phyloP scores from a whole-genome alignment of 1,140 invertebrate species.

The Agrilus planipennis region DNA sequence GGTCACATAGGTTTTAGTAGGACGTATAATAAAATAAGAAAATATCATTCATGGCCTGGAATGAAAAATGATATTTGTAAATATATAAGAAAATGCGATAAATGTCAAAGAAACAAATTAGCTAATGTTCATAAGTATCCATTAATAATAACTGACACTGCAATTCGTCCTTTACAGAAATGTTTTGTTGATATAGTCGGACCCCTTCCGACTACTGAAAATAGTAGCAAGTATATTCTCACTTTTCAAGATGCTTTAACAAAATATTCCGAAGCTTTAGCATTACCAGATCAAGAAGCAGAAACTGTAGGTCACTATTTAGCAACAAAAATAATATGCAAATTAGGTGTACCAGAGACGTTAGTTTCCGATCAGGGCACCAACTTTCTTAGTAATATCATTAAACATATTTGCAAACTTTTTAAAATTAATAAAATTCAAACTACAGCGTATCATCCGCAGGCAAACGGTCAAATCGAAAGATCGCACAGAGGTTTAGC shows the following conservation, averaged over 20 bases:
- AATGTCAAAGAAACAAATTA: constrained; percentile 11
- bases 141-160: constrained; percentile 7
- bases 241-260: constrained; percentile 25
- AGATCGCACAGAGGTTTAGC: constrained; percentile 14
- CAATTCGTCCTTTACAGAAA: constrained; percentile 16
- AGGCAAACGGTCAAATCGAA: constrained; percentile 18
- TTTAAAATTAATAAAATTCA: constrained; percentile 23
- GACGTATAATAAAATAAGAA: neutral
- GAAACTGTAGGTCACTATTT: constrained; percentile 16
- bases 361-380: constrained; percentile 25
- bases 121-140: constrained; percentile 7
- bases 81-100: constrained; percentile 7
- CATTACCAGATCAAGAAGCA: constrained; percentile 16
- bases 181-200: constrained; percentile 31
- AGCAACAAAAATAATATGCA: constrained; percentile 16
- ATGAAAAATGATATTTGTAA: constrained; percentile 8
- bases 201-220: constrained; percentile 16
- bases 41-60: neutral
- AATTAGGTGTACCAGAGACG: constrained; percentile 20
- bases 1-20: neutral
- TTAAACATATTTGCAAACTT: constrained; percentile 18
- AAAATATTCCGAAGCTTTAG: constrained; percentile 18
- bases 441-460: constrained; percentile 22
- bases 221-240: constrained; percentile 28
- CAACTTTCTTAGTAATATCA: constrained; percentile 21